Evolutionary conservation across 2,888 invertebrate genomes (phyloP).

Genomic region (Cordilura impudica): DNA sequence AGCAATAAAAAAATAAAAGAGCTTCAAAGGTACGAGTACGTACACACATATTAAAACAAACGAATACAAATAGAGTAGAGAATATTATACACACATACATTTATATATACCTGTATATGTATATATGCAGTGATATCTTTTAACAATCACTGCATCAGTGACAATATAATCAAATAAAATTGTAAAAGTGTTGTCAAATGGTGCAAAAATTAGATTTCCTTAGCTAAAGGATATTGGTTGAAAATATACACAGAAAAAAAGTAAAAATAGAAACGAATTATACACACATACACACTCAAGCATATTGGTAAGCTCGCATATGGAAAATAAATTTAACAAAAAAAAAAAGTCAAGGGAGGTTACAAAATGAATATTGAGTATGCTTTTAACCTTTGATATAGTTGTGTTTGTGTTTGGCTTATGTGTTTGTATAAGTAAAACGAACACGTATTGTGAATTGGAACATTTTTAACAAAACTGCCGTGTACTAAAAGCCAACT

Average conservation of each 20-base stretch:
- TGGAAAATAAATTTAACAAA: conserved; percentile 1
- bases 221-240: conserved; percentile 55
- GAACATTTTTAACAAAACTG: conserved; percentile 41
- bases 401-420: conserved; percentile 27
- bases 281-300: no score
- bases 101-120: not conserved
- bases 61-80: not conserved
- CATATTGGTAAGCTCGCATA: not conserved
- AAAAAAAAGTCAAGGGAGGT: not conserved
- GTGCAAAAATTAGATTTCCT: conserved; percentile 75
- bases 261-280: not conserved
- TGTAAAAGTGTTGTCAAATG: conserved; percentile 76
- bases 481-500: conserved; percentile 73
- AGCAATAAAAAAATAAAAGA: conserved; percentile 22
- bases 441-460: not conserved
- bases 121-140: conserved; percentile 46
- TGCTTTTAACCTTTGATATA: conserved; percentile 64
- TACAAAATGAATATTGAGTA: conserved; percentile 63
- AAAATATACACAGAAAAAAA: conserved; percentile 36
- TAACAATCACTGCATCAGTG: conserved; percentile 62
- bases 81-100: not conserved
- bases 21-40: not conserved
- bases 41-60: no score
- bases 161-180: conserved; percentile 75
- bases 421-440: not conserved